A percentile compares a stretch with the other conserved stretches of the same genome.
These are phyloP conservation scores for Antidorcas marsupialis DNA, from an alignment of 2,113 vertebrate species.

Conservation along the genomic window DNA sequence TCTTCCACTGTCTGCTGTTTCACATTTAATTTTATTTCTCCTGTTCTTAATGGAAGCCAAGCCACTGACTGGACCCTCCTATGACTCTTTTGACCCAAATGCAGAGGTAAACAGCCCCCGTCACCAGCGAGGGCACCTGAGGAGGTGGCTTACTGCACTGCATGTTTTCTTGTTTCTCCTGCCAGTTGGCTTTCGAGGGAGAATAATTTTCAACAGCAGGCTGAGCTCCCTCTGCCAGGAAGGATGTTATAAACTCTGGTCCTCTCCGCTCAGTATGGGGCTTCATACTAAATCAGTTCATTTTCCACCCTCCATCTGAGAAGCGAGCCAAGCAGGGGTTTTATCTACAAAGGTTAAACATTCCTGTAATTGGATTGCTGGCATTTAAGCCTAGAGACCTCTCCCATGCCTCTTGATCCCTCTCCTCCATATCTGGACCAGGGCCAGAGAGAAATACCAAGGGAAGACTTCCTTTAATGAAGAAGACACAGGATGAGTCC, in stretches of 20 bases:
- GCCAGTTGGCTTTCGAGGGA: slow-evolving; percentile 58
- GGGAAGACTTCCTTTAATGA: slow-evolving; percentile 81
- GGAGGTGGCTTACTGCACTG: not conserved
- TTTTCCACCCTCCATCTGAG: slow-evolving; percentile 51
- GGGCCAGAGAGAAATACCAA: slow-evolving; percentile 74
- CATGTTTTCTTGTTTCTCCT: not conserved
- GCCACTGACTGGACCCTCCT: not conserved
- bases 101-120: not conserved
- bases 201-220: slow-evolving; percentile 43
- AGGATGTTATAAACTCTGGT: slow-evolving; percentile 49
- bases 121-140: not conserved
- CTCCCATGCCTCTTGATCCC: slow-evolving; percentile 67
- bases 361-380: slow-evolving; percentile 81
- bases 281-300: slow-evolving; percentile 67
- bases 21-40: not conserved
- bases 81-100: not conserved
- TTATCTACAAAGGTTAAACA: slow-evolving; percentile 83
- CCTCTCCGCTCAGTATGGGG: slow-evolving; percentile 42
- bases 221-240: slow-evolving; percentile 54
- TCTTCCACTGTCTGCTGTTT: not conserved
- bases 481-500: slow-evolving; percentile 71
- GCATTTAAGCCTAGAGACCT: slow-evolving; percentile 74
- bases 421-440: slow-evolving; percentile 74
- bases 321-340: slow-evolving; percentile 61
- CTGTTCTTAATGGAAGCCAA: slow-evolving; percentile 4